A percentile compares a stretch with the other conserved stretches of the same genome.
phyloP scores from a whole-genome alignment of 2,797 vertebrate species.

The Champsocephalus esox region DNA sequence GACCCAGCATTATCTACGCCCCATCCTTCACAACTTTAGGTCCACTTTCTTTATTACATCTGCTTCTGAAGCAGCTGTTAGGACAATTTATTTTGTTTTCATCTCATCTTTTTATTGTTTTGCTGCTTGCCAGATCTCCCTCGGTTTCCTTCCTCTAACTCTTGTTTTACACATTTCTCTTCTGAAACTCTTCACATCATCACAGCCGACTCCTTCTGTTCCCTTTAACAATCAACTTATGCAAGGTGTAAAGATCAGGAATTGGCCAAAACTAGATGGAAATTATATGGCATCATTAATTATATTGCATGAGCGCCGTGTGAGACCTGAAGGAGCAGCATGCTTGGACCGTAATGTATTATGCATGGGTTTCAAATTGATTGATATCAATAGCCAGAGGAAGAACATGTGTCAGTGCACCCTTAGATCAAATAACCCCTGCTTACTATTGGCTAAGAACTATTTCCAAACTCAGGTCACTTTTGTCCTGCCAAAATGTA shows the following conservation, averaged over 20 bases:
- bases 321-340: background rate
- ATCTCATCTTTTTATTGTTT: conserved; percentile 28
- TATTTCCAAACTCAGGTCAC: no score
- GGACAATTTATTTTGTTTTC: conserved; percentile 34
- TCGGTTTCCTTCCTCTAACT: background rate
- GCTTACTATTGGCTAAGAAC: no score
- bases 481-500: no score
- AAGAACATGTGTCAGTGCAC: background rate
- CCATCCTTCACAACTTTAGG: conserved; percentile 46
- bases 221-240: background rate
- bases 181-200: background rate
- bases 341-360: background rate
- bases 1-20: conserved; percentile 15
- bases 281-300: conserved; percentile 6
- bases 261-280: conserved; percentile 7
- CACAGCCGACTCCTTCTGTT: background rate
- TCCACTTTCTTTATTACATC: conserved; percentile 35
- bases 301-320: conserved; percentile 1
- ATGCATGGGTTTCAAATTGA: background rate
- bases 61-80: conserved; percentile 29
- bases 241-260: conserved; percentile 5
- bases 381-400: background rate
- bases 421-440: background rate
- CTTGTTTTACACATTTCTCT: background rate
- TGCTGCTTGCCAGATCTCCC: background rate